Evolutionary conservation across 2,888 invertebrate species (phyloP).

Genomic region (Drosophila subsilvestris): DNA sequence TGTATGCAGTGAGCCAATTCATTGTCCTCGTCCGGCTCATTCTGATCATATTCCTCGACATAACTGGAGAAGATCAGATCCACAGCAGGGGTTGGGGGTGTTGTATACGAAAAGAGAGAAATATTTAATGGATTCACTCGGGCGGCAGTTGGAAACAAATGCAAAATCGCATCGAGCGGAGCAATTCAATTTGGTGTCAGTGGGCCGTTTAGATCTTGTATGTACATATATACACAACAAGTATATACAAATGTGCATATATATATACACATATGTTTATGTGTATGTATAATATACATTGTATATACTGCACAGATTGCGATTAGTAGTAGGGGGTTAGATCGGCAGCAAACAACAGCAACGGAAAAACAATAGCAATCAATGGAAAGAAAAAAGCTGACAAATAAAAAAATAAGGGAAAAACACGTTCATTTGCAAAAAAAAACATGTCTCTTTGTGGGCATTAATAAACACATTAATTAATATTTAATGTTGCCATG

Average conservation of each 20-base stretch:
- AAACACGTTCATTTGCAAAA: neutral
- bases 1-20: constrained; percentile 89
- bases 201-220: constrained; percentile 57
- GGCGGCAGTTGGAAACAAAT: constrained; percentile 61
- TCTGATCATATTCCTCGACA: constrained; percentile 88
- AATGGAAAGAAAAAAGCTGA: constrained; percentile 30
- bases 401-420: constrained; percentile 23
- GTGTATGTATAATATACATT: neutral
- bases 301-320: constrained; percentile 28
- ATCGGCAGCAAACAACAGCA: constrained; percentile 26
- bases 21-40: constrained; percentile 87
- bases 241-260: constrained; percentile 25
- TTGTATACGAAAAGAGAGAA: constrained; percentile 2
- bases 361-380: constrained; percentile 28
- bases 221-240: constrained; percentile 40
- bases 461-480: constrained; percentile 69
- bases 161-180: constrained; percentile 42
- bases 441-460: constrained; percentile 25
- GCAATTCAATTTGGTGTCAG: constrained; percentile 62
- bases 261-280: neutral
- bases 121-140: constrained; percentile 27
- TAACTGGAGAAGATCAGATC: constrained; percentile 86
- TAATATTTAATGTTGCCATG: constrained; percentile 77
- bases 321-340: constrained; percentile 64
- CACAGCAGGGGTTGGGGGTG: neutral